Percentiles rank a stretch among this genome's conserved stretches.
Evolutionary conservation across 2,888 invertebrate species (phyloP).

Genomic region (Lepetodrilus schrolli): DNA sequence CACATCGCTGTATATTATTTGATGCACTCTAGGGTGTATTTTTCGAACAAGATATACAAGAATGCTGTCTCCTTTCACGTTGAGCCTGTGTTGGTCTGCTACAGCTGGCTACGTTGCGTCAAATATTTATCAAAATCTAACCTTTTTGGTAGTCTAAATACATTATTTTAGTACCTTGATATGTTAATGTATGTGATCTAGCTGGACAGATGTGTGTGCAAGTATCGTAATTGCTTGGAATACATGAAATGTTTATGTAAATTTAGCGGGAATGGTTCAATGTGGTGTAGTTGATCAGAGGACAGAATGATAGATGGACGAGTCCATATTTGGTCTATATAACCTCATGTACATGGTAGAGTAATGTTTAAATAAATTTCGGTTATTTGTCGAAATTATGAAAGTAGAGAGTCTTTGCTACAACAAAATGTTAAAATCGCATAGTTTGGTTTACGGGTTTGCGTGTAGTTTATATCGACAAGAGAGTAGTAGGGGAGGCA

Average conservation of each 20-base stretch:
- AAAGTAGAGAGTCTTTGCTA: neutral
- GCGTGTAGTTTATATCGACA: too few relatives aligned
- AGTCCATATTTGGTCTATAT: constrained; percentile 32
- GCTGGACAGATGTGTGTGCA: neutral
- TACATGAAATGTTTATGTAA: neutral
- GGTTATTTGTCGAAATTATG: neutral
- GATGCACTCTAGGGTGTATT: too few relatives aligned
- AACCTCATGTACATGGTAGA: too few relatives aligned
- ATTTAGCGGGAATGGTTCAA: constrained; percentile 43
- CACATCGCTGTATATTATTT: neutral
- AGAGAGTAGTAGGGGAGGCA: constrained; percentile 27
- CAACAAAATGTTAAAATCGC: neutral
- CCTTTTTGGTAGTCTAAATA: neutral
- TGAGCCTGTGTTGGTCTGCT: neutral
- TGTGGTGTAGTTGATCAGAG: constrained; percentile 26
- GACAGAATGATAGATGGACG: constrained; percentile 37
- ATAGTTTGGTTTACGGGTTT: neutral
- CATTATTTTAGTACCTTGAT: neutral
- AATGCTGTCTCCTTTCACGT: neutral
- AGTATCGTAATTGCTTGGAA: neutral
- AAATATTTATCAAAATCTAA: constrained; percentile 18
- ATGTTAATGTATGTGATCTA: neutral
- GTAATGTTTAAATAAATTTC: too few relatives aligned
- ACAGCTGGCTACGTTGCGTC: neutral
- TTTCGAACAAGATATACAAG: too few relatives aligned